Base-by-base conservation (phyloP, 2,888 invertebrate species). In the Watsonalla cultraria region DNA sequence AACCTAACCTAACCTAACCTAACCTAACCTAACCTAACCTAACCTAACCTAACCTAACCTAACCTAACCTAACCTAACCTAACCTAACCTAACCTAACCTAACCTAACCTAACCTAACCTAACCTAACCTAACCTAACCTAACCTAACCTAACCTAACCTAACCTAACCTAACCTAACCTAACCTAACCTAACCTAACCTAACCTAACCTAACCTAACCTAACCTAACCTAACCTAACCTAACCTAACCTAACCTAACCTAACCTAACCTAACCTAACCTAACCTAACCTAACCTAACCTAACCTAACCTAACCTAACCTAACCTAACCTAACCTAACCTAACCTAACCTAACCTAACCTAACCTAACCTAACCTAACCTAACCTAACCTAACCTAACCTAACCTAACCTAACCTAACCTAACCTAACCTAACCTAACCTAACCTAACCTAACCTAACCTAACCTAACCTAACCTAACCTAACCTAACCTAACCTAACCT, bases 171-270 rank as follows among this genome's bases (percentile, higher is more conserved):
- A 24, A 24, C 24, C 54, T 53, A 56, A 53, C 54, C 55, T 55
- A 55, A 55, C 55, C 55, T 56, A 55, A 54, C 54, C 53, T 53
- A 53, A 53, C 53, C 53, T 56, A 53, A 53, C 54, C 54, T 54
- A 54, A 54, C 54, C 54, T 53, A 24, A 24, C 24, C 24, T 24
- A 24, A 24, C 24, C 24, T 24, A 24, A 24, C 24, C 24, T 2
- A 24, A 24, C 24, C 24, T 24, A 24, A 24, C 24, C 24, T 24
- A 24, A 24, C 24, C 24, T 24, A 24, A 24, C 24, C 24, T 24
- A 24, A 24, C 24, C 24, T 24, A 24, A 24, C 24, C 24, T 24
- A 24, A 24, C 24, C 24, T 24, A 24, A 24, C 24, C 24, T 24
- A 24, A 24, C 24, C 24, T 24, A 24, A 24, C 24, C 24, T 24